Evolutionary conservation across 2,797 vertebrate species (phyloP), one percentile per base, ranked within the genome.

Genomic region (Oceanodroma leucorhoa): DNA sequence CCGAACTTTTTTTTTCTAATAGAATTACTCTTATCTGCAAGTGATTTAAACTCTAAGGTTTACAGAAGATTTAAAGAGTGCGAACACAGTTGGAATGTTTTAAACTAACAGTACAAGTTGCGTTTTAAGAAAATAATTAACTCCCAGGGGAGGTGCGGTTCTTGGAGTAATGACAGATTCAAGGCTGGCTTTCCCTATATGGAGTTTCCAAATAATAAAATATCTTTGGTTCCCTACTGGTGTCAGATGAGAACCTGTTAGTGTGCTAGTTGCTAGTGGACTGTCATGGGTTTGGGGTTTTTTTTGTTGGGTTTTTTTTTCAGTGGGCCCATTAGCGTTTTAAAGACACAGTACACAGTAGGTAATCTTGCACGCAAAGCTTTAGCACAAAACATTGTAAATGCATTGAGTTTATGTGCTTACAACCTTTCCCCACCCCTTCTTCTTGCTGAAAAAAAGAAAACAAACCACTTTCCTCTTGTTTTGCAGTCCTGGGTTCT

Each of bases 1-100:
- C 95, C 82, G 0, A 94, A 41, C 85, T 78, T 90, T 87, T 95
- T 95, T 96, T 97, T 97, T 96, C 97, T 97, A 97, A 97, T 97
- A 97, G 98, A 98, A 97, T 98, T 97, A 98, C 98, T 98, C 98
- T 98, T 98, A 98, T 98, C 98, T 98, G 98, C 98, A 98, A 98
- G 98, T 98, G 98, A 98, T 95, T 97, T 98, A 98, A 98, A 98
- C 97, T 96, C 97, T 95, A 96, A 97, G 97, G 98, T 98, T 97
- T 98, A 98, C 98, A 94, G 97, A 98, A 98, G 98, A 99, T 99
- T 99, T 99, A 99, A 98, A 98, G 98, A 98, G 98, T 99, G 98
- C 97, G 98, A 98, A 98, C 98, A 97, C 98, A 98, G 98, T 98
- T 98, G 98, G 98, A 99, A 98, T 98, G 98, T 98, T 99, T 99